A percentile compares a stretch with the other conserved stretches of the same genome.
Conservation (phyloP, 2,113 vertebrate species). For the Dicentrarchus labrax region DNA sequence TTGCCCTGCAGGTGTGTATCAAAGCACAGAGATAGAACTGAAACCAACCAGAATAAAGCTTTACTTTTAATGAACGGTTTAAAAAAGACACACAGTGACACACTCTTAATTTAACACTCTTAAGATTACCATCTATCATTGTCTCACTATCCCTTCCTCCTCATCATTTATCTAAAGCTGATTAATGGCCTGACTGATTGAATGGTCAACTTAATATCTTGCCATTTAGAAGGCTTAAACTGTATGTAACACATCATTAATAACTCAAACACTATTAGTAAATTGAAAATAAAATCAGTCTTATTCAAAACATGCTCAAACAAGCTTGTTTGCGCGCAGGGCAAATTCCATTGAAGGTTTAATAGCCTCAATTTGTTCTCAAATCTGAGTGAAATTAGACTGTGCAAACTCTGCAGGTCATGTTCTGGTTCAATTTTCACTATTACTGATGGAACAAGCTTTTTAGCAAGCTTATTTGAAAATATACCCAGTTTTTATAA, state of each 20-base stretch:
- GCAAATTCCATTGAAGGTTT: not conserved
- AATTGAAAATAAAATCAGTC: not conserved
- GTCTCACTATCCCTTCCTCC: conserved; percentile 1
- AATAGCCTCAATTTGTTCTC: not conserved
- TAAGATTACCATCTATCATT: conserved; percentile 10
- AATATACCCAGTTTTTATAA: not conserved
- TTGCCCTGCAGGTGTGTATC: conserved; percentile 6
- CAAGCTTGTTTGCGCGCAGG: not conserved
- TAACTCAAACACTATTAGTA: conserved; percentile 6
- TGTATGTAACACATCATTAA: conserved; percentile 29
- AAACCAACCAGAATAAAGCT: not conserved
- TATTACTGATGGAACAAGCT: not conserved
- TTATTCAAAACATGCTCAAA: not conserved
- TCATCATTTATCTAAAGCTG: conserved; percentile 17
- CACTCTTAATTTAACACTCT: no score
- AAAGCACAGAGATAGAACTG: not conserved
- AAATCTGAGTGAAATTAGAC: not conserved
- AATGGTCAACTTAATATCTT: conserved; percentile 20
- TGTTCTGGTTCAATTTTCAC: not conserved
- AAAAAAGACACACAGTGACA: not conserved
- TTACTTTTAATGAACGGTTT: not conserved
- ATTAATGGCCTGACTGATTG: conserved; percentile 43
- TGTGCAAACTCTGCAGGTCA: not conserved
- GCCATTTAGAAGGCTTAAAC: not conserved
- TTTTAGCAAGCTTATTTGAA: not conserved